Evolutionary conservation across 2,888 invertebrate species (phyloP), one percentile per base, ranked within the genome.

Genomic region (Drosophila mercatorum): DNA sequence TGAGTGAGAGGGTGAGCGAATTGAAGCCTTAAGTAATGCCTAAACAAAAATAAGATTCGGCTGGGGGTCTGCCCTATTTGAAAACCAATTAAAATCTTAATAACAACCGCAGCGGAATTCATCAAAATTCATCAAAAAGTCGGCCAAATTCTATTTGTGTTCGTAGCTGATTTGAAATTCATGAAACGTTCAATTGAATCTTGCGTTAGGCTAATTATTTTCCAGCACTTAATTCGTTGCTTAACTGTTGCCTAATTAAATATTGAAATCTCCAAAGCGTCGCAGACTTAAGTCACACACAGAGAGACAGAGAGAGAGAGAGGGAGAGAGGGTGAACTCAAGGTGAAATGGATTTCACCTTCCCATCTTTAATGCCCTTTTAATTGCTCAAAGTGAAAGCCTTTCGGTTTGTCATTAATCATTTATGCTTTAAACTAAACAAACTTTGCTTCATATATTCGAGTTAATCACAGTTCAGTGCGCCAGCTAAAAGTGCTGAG

Each of bases 81-180:
- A 82, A 87, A 85, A 83, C 78, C 83, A 86, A 86, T 86, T 87
- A 85, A 86, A 86, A 82, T 77, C 72, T 26, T 85, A 84, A 81
- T 86, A 78, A 77, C 72, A 70, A 59, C 61, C 36, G n/a, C 43
- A 28, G 41, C 36, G 28, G 43, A 58, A 67, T 73, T 69, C 57
- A 64, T 64, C 74, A 77, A 74, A 77, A 71, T 71, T 56, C 51
- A 51, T 46, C 44, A 26, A 8, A 58, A 75, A 64, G 59, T 67
- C 64, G 43, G 38, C 8, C 8, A 43, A 72, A 26, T 55, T 55
- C 55, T 55, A 62, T 52, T 60, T 62, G 36, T 17, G 53, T 34
- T 3, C 36, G 17, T 22, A 36, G 71, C 57, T 79, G 78, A 87
- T 86, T 87, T 80, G 26, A 80, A 85, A 87, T 85, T 85, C 85